A percentile compares a stretch with the other conserved stretches of the same genome.
phyloP scores from a whole-genome alignment of 2,797 vertebrate genomes.

The Falco columbarius region DNA sequence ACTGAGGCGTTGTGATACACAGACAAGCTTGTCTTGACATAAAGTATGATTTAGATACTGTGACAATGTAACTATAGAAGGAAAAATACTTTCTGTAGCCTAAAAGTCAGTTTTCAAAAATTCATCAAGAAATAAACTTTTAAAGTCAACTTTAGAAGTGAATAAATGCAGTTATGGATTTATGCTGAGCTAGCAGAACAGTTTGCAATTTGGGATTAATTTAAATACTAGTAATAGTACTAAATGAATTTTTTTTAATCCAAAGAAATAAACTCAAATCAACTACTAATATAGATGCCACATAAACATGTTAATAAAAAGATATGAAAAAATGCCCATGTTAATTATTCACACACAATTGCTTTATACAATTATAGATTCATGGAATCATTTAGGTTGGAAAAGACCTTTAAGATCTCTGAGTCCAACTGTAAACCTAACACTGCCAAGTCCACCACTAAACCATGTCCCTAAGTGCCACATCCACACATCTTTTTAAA shows the following conservation, averaged over 20 bases:
- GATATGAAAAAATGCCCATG: background rate
- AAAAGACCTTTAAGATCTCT: background rate
- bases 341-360: background rate
- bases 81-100: background rate
- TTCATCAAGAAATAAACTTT: constrained; percentile 30
- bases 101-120: constrained; percentile 35
- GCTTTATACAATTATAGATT: background rate
- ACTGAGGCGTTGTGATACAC: constrained; percentile 16
- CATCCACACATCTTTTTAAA: too few species aligned
- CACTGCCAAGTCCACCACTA: background rate
- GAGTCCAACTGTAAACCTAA: background rate
- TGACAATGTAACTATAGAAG: background rate
- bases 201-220: background rate
- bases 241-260: background rate
- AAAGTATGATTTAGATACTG: constrained; percentile 26
- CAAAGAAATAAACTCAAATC: background rate
- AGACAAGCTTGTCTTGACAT: constrained; percentile 47
- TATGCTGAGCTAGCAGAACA: background rate
- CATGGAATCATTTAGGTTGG: background rate
- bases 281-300: background rate
- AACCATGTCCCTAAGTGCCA: too few species aligned
- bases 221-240: background rate
- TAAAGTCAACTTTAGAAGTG: constrained; percentile 2
- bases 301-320: background rate
- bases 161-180: background rate